phyloP scores from a whole-genome alignment of 2,888 invertebrate genomes.

The Netelia melanura region DNA sequence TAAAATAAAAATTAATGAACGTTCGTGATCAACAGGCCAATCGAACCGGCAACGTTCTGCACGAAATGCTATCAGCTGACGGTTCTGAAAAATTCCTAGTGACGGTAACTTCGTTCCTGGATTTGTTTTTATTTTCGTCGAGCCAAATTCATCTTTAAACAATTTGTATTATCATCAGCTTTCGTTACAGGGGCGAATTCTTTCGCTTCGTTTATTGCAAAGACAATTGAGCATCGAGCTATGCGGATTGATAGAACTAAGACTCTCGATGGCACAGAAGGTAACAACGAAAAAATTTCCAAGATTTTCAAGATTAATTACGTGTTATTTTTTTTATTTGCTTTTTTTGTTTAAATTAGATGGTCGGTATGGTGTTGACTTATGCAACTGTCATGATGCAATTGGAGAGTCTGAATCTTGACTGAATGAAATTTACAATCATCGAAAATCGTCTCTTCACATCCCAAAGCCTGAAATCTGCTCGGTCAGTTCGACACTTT shows the following conservation, averaged over 20 bases:
- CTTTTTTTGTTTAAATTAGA: slow-evolving; percentile 41
- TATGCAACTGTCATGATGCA: slow-evolving; percentile 68
- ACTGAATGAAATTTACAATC: not conserved
- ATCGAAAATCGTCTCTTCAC: no score
- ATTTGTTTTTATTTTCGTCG: not conserved
- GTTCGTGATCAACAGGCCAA: slow-evolving; percentile 56
- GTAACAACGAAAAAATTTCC: slow-evolving; percentile 10
- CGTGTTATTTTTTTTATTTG: not conserved
- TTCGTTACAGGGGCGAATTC: slow-evolving; percentile 47
- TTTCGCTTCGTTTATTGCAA: slow-evolving; percentile 63
- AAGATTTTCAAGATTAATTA: not conserved
- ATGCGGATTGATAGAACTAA: slow-evolving; percentile 52
- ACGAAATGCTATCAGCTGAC: slow-evolving; percentile 50
- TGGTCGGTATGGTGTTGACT: slow-evolving; percentile 55
- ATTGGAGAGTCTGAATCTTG: not conserved
- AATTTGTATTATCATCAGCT: not conserved
- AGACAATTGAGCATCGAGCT: slow-evolving; percentile 50
- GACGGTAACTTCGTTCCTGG: slow-evolving; percentile 37
- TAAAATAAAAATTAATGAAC: not conserved
- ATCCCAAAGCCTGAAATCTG: no score
- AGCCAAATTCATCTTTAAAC: not conserved
- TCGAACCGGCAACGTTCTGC: slow-evolving; percentile 61
- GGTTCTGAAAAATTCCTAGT: slow-evolving; percentile 34
- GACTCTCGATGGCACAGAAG: slow-evolving; percentile 38
- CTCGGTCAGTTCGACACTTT: no score